Base-by-base conservation (phyloP, 1,140 invertebrate genomes). In the Planococcus citri region DNA sequence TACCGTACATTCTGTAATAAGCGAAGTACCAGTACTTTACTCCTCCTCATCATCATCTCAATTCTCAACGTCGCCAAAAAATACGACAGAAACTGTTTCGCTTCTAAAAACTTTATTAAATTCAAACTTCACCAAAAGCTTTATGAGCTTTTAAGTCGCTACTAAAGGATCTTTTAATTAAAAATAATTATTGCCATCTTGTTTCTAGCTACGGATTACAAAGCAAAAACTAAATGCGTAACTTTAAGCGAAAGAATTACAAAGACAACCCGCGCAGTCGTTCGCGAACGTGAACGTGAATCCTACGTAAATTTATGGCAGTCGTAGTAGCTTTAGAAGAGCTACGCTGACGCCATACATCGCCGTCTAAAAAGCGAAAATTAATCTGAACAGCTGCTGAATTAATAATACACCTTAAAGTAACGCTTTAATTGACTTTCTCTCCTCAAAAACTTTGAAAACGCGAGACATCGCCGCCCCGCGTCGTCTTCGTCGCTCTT, bases 151-250 rank as follows among this genome's bases (percentile, higher is more conserved):
- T 51, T 51, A 51, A 51, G 41, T 51, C 41, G 41, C 17, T 51
- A 20, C 41, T 51, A 51, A 51, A 51, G 29, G 41, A 51, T 51
- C 41, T 51, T 51, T 51, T 51, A 51, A 51, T 51, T 51, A 51
- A 51, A 51, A 51, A 51, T 51, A 51, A 51, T 51, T 51, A 51
- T 20, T 51, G 41, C 41, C n/a, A 51, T 51, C 41, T 51, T 51
- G 41, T 51, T 51, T 51, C 41, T 51, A 6, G 10, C 41, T 14
- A 17, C 10, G n/a, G 12, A 20, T 51, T 51, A 51, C 41, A 51
- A 51, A 51, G 41, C 41, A 51, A 51, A 51, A 51, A 51, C n/a
- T 17, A 51, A 51, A 51, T 20, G 41, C 12, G 41, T 51, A 51
- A 51, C 41, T 51, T 51, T 33, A 33, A 51, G 12, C 41, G 41